Evolutionary conservation across 2,797 vertebrate genomes (phyloP).

Genomic region (Ctenosaura bakeri): DNA sequence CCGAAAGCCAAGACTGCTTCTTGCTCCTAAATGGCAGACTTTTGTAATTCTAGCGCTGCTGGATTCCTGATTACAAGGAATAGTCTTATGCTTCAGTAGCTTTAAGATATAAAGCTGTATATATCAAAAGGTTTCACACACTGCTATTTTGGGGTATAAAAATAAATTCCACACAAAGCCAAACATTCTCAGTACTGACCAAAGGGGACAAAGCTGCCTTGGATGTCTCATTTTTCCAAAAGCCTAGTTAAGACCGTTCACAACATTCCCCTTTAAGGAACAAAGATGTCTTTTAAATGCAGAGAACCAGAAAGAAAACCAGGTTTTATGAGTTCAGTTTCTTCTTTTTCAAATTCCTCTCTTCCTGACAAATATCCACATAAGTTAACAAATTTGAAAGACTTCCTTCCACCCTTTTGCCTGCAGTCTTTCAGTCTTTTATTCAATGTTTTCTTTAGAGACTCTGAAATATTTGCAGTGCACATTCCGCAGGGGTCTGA

Average conservation of each 20-base stretch:
- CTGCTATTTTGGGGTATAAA: background rate
- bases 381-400: background rate
- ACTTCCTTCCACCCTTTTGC: background rate
- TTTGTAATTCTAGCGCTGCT: background rate
- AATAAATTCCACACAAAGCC: slow-evolving; percentile 34
- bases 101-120: background rate
- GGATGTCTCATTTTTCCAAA: slow-evolving; percentile 32
- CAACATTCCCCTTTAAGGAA: slow-evolving; percentile 6
- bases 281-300: slow-evolving; percentile 55
- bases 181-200: background rate
- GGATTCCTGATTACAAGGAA: background rate
- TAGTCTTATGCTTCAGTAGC: background rate
- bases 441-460: background rate
- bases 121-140: background rate
- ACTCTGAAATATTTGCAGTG: background rate
- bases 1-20: background rate
- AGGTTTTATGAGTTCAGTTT: background rate
- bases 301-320: slow-evolving; percentile 25
- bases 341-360: slow-evolving; percentile 14
- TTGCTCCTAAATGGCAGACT: background rate
- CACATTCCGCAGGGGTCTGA: background rate
- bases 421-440: background rate
- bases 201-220: slow-evolving; percentile 55
- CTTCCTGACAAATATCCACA: background rate
- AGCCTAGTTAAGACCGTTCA: slow-evolving; percentile 40